Evolutionary conservation across 2,888 invertebrate species (phyloP).

Genomic region (Harpalus rubripes): DNA sequence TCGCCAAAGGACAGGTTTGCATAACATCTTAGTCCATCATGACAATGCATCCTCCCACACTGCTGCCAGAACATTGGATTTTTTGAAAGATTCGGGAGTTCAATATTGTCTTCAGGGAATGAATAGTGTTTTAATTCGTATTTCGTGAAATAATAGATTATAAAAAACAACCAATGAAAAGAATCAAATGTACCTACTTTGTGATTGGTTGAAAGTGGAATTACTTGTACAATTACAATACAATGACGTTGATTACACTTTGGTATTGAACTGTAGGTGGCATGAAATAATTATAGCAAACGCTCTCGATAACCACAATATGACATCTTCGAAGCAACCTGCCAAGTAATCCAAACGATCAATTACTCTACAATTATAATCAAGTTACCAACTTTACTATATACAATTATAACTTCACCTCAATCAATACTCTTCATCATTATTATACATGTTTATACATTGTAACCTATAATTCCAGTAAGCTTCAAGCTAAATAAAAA

Average conservation of each 20-base stretch:
- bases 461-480: not conserved
- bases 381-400: constrained; percentile 47
- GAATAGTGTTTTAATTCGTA: too few relatives aligned
- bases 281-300: constrained; percentile 28
- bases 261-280: not conserved
- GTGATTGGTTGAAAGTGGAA: not conserved
- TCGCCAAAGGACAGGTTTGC: too few relatives aligned
- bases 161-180: too few relatives aligned
- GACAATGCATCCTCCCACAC: too few relatives aligned
- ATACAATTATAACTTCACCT: constrained; percentile 31
- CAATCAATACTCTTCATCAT: constrained; percentile 22
- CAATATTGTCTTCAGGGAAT: too few relatives aligned
- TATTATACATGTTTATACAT: not conserved
- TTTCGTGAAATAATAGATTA: too few relatives aligned
- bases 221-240: not conserved
- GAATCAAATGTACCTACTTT: not conserved
- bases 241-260: not conserved
- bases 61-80: too few relatives aligned
- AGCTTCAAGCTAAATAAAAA: not conserved
- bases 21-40: too few relatives aligned
- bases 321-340: constrained; percentile 27
- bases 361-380: constrained; percentile 54
- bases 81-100: too few relatives aligned
- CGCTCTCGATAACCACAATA: constrained; percentile 15
- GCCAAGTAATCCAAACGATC: constrained; percentile 49